Evolutionary conservation across 1,140 invertebrate species (phyloP).

Genomic region (Drosophila nannoptera): DNA sequence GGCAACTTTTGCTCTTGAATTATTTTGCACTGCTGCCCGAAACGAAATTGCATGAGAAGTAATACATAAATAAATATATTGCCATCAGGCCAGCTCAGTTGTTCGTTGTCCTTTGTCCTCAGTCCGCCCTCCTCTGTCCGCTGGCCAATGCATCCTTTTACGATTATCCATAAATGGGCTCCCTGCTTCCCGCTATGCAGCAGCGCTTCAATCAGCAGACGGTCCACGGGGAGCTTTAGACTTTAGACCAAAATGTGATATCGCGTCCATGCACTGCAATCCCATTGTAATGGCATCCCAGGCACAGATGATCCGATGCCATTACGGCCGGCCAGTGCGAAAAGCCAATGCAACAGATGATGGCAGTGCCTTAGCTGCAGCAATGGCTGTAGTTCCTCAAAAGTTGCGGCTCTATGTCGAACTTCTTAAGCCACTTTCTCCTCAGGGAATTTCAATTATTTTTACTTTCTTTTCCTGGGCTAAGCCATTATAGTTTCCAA

Average conservation of each 20-base stretch:
- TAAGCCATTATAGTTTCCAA: no score
- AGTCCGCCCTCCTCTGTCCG: conserved; percentile 25
- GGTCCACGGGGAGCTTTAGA: conserved; percentile 47
- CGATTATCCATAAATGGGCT: conserved; percentile 51
- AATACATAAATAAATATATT: conserved; percentile 53
- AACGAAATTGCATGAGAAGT: conserved; percentile 63
- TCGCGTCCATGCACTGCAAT: no score
- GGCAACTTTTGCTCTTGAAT: conserved; percentile 47
- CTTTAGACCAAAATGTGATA: conserved; percentile 36
- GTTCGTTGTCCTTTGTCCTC: conserved; percentile 35
- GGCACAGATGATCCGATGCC: neutral
- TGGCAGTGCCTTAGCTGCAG: no score
- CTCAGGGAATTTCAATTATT: no score
- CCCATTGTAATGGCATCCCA: neutral
- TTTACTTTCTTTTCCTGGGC: no score
- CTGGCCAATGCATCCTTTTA: conserved; percentile 37
- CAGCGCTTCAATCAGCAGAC: conserved; percentile 14
- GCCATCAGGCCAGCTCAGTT: neutral
- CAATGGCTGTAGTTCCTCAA: no score
- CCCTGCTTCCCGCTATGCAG: conserved; percentile 5
- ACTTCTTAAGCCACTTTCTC: no score
- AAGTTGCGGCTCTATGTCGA: no score
- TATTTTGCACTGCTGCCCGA: conserved; percentile 28
- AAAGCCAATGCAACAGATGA: no score
- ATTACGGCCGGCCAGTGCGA: no score